Conservation (phyloP, 2,113 vertebrate species). For the Pseudorectes ferrugineus region DNA sequence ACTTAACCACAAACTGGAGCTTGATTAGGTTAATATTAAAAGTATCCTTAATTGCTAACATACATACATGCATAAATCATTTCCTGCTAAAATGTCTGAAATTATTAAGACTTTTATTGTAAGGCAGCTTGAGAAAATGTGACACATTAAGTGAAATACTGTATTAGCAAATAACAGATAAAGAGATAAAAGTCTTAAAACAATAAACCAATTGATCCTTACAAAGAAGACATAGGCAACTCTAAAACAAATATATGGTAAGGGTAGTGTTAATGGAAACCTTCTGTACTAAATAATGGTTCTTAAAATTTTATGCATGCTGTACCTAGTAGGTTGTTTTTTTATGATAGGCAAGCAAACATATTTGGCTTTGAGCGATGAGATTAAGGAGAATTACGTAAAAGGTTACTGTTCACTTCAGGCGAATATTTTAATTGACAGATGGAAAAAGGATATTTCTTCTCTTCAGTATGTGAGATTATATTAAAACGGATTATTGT, state of each 20-base stretch:
- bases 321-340: neutral
- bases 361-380: neutral
- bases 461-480: neutral
- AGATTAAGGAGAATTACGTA: neutral
- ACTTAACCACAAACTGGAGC: neutral
- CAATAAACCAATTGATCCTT: neutral
- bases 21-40: constrained; percentile 58
- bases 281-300: neutral
- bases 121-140: neutral
- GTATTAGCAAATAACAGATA: neutral
- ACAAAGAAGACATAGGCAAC: neutral
- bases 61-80: neutral
- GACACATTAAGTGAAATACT: neutral
- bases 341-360: neutral
- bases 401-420: neutral
- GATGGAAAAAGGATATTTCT: neutral
- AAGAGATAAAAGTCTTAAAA: neutral
- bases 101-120: neutral
- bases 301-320: neutral
- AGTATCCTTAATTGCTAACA: constrained; percentile 34
- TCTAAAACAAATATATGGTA: neutral
- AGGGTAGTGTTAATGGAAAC: neutral
- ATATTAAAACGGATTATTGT: neutral
- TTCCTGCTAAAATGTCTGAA: constrained; percentile 30
- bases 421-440: neutral